A percentile compares a stretch with the other conserved stretches of the same genome.
Conservation (phyloP, 2,888 invertebrate species). For the Pollenia angustigena region DNA sequence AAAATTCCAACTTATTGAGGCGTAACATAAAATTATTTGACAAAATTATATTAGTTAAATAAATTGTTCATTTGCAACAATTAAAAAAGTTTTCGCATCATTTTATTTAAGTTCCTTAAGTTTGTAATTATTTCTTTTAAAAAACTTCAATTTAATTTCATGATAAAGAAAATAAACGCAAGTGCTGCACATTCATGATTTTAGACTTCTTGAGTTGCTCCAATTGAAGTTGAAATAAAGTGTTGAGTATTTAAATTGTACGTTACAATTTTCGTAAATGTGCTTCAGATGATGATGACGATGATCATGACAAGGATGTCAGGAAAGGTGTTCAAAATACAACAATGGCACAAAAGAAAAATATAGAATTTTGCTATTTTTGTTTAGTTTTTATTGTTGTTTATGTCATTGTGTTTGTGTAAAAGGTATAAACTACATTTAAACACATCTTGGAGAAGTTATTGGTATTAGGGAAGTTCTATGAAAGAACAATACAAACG, state of each 20-base stretch:
- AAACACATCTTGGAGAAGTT: not conserved
- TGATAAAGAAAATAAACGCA: not conserved
- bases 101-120: not conserved
- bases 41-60: not conserved
- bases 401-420: not conserved
- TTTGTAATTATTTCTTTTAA: constrained; percentile 4
- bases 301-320: not conserved
- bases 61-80: constrained; percentile 5
- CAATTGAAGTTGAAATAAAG: not conserved
- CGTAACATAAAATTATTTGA: not conserved
- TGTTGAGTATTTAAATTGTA: constrained; percentile 28
- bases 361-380: not conserved
- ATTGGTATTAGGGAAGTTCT: not conserved
- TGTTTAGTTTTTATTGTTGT: not conserved
- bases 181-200: not conserved
- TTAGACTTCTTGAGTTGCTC: not conserved
- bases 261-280: constrained; percentile 20
- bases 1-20: not conserved
- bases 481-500: too few relatives aligned
- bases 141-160: constrained; percentile 7
- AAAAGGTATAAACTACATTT: not conserved
- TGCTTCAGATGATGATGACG: not conserved
- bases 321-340: constrained; percentile 37
- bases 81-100: not conserved
- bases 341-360: constrained; percentile 3